Conservation (phyloP, 2,888 invertebrate genomes). For the Liopterus haemorrhoidalis region DNA sequence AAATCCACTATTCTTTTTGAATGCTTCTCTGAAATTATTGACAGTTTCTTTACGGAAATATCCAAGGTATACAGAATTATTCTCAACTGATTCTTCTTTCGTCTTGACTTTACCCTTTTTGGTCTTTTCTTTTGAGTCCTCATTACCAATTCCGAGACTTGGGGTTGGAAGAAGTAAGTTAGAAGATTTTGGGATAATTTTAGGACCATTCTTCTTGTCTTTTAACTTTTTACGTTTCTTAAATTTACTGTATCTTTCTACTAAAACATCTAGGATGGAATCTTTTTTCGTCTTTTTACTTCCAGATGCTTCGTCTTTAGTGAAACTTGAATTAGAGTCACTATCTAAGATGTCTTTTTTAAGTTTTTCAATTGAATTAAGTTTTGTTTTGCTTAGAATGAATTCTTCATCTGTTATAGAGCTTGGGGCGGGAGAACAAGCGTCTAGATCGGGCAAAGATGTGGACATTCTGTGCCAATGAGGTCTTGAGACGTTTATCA, state of each 20-base stretch:
- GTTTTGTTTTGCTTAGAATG: too few relatives aligned
- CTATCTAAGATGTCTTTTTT: constrained; percentile 51
- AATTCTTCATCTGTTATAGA: constrained; percentile 54
- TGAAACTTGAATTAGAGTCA: constrained; percentile 62
- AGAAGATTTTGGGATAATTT: constrained; percentile 53
- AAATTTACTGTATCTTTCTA: constrained; percentile 58
- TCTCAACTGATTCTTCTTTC: constrained; percentile 47
- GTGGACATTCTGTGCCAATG: constrained; percentile 64
- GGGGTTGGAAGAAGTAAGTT: constrained; percentile 56
- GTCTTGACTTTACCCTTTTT: constrained; percentile 35
- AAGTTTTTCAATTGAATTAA: constrained; percentile 39
- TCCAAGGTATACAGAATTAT: constrained; percentile 56
- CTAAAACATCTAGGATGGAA: constrained; percentile 61
- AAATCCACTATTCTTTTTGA: constrained; percentile 58
- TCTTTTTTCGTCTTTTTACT: constrained; percentile 47
- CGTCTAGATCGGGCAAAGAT: constrained; percentile 72
- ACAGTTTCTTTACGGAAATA: constrained; percentile 65
- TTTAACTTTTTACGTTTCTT: constrained; percentile 54
- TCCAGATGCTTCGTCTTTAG: constrained; percentile 36
- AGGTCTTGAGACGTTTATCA: constrained; percentile 72
- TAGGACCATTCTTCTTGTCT: constrained; percentile 52
- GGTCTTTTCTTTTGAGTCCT: constrained; percentile 14
- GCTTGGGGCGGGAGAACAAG: constrained; percentile 64
- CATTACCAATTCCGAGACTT: constrained; percentile 47
- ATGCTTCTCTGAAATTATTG: constrained; percentile 60